phyloP scores from a whole-genome alignment of 2,888 invertebrate species.

The Synergus japonicus region DNA sequence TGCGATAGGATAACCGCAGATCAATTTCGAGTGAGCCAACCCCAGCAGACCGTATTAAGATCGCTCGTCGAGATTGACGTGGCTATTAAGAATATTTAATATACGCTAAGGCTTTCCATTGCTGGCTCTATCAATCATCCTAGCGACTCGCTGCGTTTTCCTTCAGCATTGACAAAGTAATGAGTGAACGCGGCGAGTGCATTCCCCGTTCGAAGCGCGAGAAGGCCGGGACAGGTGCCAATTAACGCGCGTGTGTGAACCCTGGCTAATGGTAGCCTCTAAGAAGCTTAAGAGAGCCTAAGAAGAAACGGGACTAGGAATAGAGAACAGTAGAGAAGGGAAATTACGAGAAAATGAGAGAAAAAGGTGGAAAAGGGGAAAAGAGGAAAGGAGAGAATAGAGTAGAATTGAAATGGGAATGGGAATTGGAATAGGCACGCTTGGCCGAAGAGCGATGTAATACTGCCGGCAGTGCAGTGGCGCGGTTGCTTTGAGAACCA shows the following conservation, averaged over 20 bases:
- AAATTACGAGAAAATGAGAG: slow-evolving; percentile 59
- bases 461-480: slow-evolving; percentile 12
- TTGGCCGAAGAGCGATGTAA: slow-evolving; percentile 48
- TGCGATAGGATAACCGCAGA: slow-evolving; percentile 35
- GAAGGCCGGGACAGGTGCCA: slow-evolving; percentile 27
- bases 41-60: slow-evolving; percentile 14
- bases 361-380: slow-evolving; percentile 45
- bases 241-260: slow-evolving; percentile 26
- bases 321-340: slow-evolving; percentile 43
- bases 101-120: slow-evolving; percentile 2
- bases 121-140: slow-evolving; percentile 31
- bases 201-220: slow-evolving; percentile 1
- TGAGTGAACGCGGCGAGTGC: neutral
- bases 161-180: slow-evolving; percentile 40
- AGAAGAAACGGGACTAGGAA: slow-evolving; percentile 17
- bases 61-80: slow-evolving; percentile 34
- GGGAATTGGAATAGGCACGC: slow-evolving; percentile 54
- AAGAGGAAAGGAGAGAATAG: slow-evolving; percentile 29
- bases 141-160: slow-evolving; percentile 6
- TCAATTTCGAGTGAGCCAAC: slow-evolving; percentile 24
- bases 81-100: slow-evolving; percentile 38
- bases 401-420: slow-evolving; percentile 39
- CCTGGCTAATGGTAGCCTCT: slow-evolving; percentile 18
- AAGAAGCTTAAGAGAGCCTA: slow-evolving; percentile 9
- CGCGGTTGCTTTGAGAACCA: slow-evolving; percentile 35